Evolutionary conservation across 2,888 invertebrate species (phyloP), one percentile per base, ranked within the genome.

Genomic region (Cheilosia soror): DNA sequence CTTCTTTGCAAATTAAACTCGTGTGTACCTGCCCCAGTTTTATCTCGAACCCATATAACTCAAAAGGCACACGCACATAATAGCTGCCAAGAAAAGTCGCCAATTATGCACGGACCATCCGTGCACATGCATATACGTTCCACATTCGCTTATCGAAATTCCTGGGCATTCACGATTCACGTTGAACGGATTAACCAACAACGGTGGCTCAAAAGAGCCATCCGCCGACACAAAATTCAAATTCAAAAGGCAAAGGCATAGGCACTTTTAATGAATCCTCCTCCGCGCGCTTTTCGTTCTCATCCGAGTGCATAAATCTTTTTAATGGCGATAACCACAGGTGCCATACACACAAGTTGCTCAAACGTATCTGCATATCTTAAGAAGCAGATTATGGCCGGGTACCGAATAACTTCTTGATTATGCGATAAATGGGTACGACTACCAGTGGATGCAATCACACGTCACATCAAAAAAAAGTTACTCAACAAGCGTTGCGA

Each of bases 291-390:
- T 13, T 29, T 53, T 29, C 51, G 27, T 6, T 47, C 6, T 20
- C 47, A 20, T 7, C 6, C 33, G 33, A 20, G 25, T 25, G 6
- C 51, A 53, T 53, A 53, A 53, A 53, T 53, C 51, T 27, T 1
- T 29, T 53, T 53, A 53, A 29, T 29, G 25, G 51, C 27, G 29
- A 53, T 27, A 53, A 29, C 27, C 51, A 53, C 51, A 53, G 51
- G 27, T 53, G 51, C 51, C 51, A 9, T 13, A 11, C 11, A 5
- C 27, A 51, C 51, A 51, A 37, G 13, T 20, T 47, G 20, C 15
- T 15, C 15, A 33, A 15, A 7, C 4, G 9, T 31, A 55, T 55
- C 55, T 55, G 55, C 6, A 55, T 33, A 55, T 55, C 55, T 55
- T 33, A 55, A n/a, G 55, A 33, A 25, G 33, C 25, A 55, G 7